Percentiles rank a stretch among this genome's conserved stretches.
Conservation (phyloP, 2,888 invertebrate genomes). For the Lepidocyrtinus sp. region DNA sequence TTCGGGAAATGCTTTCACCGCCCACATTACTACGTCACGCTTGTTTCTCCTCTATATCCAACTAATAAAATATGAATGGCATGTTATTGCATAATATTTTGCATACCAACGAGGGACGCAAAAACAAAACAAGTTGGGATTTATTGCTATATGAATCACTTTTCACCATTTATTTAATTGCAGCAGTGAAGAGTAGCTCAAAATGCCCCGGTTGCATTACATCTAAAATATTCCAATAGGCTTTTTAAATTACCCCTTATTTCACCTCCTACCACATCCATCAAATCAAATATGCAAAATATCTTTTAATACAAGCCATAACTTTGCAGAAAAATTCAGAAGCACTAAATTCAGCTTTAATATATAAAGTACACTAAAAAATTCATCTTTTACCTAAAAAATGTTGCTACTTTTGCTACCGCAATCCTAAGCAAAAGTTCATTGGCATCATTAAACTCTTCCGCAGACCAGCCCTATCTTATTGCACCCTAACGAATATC, state of each 20-base stretch:
- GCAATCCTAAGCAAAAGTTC: constrained; percentile 25
- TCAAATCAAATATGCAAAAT: background rate
- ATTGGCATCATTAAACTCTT: constrained; percentile 36
- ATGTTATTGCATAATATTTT: constrained; percentile 8
- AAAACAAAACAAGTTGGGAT: background rate
- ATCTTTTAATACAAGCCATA: background rate
- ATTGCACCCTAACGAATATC: too few species aligned
- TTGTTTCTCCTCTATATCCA: background rate
- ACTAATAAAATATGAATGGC: background rate
- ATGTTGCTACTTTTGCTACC: background rate
- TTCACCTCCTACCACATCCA: background rate
- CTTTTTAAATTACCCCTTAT: background rate
- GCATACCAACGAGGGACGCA: background rate
- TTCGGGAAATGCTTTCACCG: background rate
- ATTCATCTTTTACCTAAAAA: background rate
- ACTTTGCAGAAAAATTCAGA: background rate
- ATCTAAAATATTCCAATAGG: background rate
- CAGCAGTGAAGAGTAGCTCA: background rate
- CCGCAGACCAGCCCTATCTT: too few species aligned
- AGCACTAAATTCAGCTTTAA: background rate
- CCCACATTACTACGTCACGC: constrained; percentile 7
- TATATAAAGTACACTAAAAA: background rate
- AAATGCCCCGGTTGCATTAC: background rate
- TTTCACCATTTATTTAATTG: constrained; percentile 6
- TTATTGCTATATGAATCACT: background rate